A percentile compares a stretch with the other conserved stretches of the same genome.
These are phyloP conservation scores for Athene noctua DNA, from an alignment of 2,113 vertebrate genomes.

Conservation along the genomic window DNA sequence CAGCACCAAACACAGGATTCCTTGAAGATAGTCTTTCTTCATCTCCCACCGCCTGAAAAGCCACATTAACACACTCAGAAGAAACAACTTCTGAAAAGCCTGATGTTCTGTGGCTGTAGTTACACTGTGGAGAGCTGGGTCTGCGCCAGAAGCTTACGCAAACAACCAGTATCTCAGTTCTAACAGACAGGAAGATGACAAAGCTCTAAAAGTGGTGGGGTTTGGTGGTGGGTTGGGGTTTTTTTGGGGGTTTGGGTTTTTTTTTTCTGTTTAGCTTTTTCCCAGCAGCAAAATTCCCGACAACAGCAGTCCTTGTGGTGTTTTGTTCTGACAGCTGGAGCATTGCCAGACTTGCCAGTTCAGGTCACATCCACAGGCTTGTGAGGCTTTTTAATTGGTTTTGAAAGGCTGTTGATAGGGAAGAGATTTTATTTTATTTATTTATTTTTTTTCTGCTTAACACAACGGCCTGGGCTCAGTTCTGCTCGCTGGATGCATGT, in stretches of 20 bases:
- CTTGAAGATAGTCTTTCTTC: background rate
- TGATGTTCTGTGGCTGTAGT: constrained; percentile 8
- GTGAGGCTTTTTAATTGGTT: background rate
- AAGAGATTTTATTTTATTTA: background rate
- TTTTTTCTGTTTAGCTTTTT: background rate
- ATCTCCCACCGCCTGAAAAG: background rate
- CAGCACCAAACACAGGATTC: background rate
- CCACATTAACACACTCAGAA: background rate
- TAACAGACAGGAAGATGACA: constrained; percentile 4
- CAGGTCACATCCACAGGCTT: background rate
- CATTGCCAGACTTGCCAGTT: background rate
- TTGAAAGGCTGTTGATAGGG: background rate
- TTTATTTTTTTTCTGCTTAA: background rate
- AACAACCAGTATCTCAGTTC: background rate
- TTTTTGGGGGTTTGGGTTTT: too few species aligned
- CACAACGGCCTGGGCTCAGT: background rate
- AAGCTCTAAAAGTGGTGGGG: background rate
- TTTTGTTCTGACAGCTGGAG: background rate
- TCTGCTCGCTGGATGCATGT: background rate
- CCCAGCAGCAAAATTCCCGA: background rate
- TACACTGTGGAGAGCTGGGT: background rate
- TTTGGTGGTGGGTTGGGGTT: background rate
- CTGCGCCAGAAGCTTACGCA: background rate
- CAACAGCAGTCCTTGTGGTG: background rate
- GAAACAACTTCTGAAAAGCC: background rate